Conservation (phyloP, 2,113 vertebrate genomes). For the Emydura subglobosa region DNA sequence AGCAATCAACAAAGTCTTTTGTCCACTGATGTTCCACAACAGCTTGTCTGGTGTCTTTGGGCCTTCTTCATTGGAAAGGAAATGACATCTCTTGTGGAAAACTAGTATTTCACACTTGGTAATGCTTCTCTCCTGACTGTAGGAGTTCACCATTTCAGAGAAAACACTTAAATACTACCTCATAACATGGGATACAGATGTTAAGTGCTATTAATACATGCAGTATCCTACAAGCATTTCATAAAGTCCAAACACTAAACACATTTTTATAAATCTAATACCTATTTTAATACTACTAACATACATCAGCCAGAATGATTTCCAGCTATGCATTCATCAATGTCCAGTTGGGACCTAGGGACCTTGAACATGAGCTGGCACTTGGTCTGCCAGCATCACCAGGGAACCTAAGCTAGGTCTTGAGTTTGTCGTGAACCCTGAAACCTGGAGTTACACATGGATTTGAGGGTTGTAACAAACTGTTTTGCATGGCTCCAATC, state of each 20-base stretch:
- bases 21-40: no score
- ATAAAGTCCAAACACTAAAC: background rate
- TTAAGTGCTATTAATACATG: background rate
- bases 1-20: no score
- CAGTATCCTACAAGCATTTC: background rate
- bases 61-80: no score
- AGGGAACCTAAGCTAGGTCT: background rate
- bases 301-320: no score
- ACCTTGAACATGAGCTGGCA: no score
- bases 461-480: background rate
- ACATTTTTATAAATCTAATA: background rate
- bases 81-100: background rate
- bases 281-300: no score
- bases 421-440: background rate
- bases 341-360: no score
- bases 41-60: no score
- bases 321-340: no score
- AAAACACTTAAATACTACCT: background rate
- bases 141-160: background rate
- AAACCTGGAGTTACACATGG: background rate
- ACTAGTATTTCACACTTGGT: background rate
- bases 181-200: background rate
- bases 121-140: background rate
- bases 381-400: background rate
- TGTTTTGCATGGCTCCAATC: accelerated